phyloP scores from a whole-genome alignment of 2,888 invertebrate genomes.

The Iphiclides podalirius region DNA sequence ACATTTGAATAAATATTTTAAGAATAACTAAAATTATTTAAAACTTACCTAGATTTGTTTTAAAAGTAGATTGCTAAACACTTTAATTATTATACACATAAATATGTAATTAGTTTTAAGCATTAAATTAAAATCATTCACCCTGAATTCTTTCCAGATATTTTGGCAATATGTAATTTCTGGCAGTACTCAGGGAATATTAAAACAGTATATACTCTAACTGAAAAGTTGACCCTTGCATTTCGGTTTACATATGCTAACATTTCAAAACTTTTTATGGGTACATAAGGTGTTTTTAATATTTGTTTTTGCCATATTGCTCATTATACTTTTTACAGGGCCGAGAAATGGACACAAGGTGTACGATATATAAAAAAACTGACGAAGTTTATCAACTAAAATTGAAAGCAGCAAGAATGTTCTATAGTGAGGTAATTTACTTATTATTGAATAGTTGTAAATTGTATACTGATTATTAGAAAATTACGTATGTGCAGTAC shows the following conservation, averaged over 20 bases:
- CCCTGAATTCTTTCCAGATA: constrained; percentile 42
- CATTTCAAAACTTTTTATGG: constrained; percentile 31
- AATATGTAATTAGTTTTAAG: no score
- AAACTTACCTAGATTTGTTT: no score
- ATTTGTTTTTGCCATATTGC: constrained; percentile 2
- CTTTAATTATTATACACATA: no score
- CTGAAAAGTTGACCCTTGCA: constrained; percentile 37
- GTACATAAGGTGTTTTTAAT: no score
- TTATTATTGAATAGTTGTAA: no score
- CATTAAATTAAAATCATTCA: neutral
- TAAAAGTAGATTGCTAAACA: no score
- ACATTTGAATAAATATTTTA: no score
- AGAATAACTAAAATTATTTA: no score
- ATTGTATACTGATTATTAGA: no score
- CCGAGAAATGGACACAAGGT: constrained; percentile 95
- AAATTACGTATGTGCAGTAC: no score
- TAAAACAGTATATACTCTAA: constrained; percentile 43
- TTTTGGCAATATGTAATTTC: constrained; percentile 24
- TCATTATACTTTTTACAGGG: constrained; percentile 76
- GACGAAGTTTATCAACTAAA: constrained; percentile 98
- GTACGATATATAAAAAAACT: constrained; percentile 99
- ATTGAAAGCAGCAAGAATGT: constrained; percentile 96
- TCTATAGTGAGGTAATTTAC: constrained; percentile 86
- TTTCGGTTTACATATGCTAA: constrained; percentile 50
- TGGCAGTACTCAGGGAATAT: constrained; percentile 47